These are phyloP conservation scores for Halcyon smyrnensis DNA, from an alignment of 2,797 vertebrate genomes.

Conservation along the genomic window DNA sequence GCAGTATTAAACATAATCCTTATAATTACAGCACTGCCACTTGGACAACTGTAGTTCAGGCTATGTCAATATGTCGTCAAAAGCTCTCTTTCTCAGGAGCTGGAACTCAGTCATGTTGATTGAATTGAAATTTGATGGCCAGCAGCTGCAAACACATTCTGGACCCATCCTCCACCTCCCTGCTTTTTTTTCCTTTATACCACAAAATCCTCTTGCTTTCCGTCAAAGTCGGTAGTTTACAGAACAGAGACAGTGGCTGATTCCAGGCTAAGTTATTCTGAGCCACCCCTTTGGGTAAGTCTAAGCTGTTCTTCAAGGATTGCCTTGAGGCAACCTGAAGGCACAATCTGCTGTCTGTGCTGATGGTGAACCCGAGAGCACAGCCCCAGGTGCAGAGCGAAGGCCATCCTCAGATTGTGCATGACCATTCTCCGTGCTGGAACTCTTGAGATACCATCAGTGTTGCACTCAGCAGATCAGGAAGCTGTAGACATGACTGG, in stretches of 20 bases:
- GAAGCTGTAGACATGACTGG: background rate
- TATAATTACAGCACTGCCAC: constrained; percentile 67
- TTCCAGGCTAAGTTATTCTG: background rate
- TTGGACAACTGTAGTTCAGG: constrained; percentile 60
- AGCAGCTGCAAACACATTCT: constrained; percentile 60
- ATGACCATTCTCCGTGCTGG: background rate
- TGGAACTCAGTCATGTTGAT: constrained; percentile 69
- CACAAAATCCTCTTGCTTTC: constrained; percentile 24
- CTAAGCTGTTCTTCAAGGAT: background rate
- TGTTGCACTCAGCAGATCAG: background rate
- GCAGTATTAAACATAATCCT: constrained; percentile 70
- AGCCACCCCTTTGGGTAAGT: background rate
- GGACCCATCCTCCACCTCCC: background rate
- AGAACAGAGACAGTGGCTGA: background rate
- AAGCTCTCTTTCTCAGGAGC: constrained; percentile 75
- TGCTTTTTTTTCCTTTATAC: background rate
- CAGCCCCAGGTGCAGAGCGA: background rate
- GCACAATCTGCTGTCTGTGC: background rate
- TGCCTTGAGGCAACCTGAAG: background rate
- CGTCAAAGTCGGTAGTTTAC: background rate
- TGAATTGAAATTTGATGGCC: constrained; percentile 57
- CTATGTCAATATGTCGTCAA: constrained; percentile 75
- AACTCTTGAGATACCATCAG: background rate
- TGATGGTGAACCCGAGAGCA: background rate
- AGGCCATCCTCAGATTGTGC: background rate